Percentiles rank a stretch among this genome's conserved stretches.
These are phyloP conservation scores for Grapholita molesta DNA, from an alignment of 1,140 invertebrate genomes.

Conservation along the genomic window DNA sequence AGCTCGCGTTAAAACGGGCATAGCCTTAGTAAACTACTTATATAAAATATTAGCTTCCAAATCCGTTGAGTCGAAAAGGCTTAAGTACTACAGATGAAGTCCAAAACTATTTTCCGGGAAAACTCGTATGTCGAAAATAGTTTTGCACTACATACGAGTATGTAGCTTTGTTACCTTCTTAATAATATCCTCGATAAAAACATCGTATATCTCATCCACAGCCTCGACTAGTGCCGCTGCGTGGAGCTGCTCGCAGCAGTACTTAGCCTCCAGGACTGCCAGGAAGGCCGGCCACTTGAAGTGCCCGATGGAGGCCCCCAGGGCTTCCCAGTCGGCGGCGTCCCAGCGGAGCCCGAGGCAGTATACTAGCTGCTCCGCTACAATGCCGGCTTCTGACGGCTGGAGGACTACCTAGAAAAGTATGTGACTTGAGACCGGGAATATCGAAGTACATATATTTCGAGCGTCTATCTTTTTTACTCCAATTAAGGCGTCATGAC, in stretches of 20 bases:
- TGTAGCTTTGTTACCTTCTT: conserved; percentile 81
- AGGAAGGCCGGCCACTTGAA: conserved; percentile 83
- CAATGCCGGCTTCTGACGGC: conserved; percentile 81
- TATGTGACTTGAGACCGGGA: conserved; percentile 18
- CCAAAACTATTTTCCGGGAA: no score
- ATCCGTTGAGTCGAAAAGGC: no score
- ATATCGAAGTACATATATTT: no score
- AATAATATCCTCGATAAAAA: conserved; percentile 89
- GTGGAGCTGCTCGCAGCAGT: conserved; percentile 80
- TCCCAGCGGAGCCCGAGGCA: conserved; percentile 84
- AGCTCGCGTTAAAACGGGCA: no score
- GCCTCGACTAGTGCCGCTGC: conserved; percentile 83
- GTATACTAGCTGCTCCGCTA: conserved; percentile 82
- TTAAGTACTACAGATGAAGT: no score
- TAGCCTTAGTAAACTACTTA: no score
- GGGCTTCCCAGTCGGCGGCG: conserved; percentile 81
- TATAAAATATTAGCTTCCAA: no score
- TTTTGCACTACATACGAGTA: no score
- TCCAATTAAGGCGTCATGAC: no score
- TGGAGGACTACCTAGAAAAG: conserved; percentile 80
- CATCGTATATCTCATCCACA: conserved; percentile 86
- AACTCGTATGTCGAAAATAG: no score
- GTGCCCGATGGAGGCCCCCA: conserved; percentile 81
- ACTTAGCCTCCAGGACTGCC: conserved; percentile 85
- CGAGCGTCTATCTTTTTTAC: no score